These are phyloP conservation scores for Sorex fumeus DNA, from an alignment of 2,113 vertebrate species.

Conservation along the genomic window DNA sequence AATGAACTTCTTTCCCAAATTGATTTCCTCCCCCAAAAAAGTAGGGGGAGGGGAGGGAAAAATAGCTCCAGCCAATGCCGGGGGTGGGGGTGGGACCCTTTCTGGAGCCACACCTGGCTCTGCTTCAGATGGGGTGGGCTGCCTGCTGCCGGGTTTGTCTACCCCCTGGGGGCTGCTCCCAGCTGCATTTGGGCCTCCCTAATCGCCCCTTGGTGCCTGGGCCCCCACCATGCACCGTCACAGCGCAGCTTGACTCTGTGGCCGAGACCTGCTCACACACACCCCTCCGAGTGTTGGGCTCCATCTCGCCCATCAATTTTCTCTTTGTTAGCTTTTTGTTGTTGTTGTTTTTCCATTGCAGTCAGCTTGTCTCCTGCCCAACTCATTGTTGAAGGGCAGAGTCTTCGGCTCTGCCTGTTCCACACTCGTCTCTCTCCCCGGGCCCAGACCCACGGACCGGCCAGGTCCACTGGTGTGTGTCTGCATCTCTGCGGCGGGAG, in stretches of 20 bases:
- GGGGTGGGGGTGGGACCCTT: too few species aligned
- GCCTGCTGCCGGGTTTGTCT: too few species aligned
- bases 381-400: too few species aligned
- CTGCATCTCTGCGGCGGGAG: constrained; percentile 80
- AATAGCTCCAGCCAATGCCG: not conserved
- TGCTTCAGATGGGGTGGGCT: too few species aligned
- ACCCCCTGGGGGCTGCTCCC: too few species aligned
- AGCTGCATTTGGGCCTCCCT: too few species aligned
- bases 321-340: not conserved
- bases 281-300: constrained; percentile 82
- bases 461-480: too few species aligned
- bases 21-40: constrained; percentile 54
- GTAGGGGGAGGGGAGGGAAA: constrained; percentile 6
- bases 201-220: too few species aligned
- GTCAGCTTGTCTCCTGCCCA: too few species aligned
- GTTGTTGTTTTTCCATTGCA: too few species aligned
- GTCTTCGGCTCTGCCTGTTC: too few species aligned
- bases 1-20: constrained; percentile 73
- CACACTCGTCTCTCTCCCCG: constrained; percentile 71
- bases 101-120: too few species aligned
- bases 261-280: constrained; percentile 81
- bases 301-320: constrained; percentile 69
- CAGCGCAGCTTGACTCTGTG: constrained; percentile 84
- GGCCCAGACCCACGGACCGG: constrained; percentile 52
- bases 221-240: constrained; percentile 84